A percentile compares a stretch with the other conserved stretches of the same genome.
Conservation (phyloP, 2,797 vertebrate species). For the Spatula versicolor region DNA sequence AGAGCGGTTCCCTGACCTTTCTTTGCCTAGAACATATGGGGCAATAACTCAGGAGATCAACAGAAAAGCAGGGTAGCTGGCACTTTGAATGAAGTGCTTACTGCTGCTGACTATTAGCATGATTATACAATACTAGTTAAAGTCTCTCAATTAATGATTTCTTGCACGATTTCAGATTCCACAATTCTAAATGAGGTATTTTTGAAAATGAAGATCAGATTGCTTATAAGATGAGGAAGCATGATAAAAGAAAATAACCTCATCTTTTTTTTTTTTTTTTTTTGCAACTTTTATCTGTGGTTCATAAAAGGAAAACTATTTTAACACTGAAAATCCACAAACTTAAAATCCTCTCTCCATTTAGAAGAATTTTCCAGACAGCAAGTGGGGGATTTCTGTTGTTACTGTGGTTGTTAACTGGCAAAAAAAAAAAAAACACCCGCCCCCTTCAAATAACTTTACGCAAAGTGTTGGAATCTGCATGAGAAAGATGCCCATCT, state of each 20-base stretch:
- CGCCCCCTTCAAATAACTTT: background rate
- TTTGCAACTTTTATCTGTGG: constrained; percentile 61
- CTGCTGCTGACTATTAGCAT: background rate
- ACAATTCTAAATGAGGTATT: constrained; percentile 30
- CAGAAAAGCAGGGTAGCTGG: background rate
- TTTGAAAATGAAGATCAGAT: constrained; percentile 25
- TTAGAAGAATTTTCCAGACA: constrained; percentile 4
- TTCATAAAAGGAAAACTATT: constrained; percentile 32
- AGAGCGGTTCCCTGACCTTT: background rate
- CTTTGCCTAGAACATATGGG: background rate
- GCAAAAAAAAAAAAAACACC: constrained; percentile 8
- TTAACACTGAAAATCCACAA: constrained; percentile 19
- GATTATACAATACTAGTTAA: background rate
- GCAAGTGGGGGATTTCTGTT: background rate
- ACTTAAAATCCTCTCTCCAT: constrained; percentile 25
- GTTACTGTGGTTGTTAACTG: constrained; percentile 26
- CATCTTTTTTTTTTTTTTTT: background rate
- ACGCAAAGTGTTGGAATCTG: constrained; percentile 9
- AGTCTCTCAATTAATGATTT: background rate
- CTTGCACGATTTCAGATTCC: constrained; percentile 8
- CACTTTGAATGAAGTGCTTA: background rate
- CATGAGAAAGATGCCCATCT: constrained; percentile 55
- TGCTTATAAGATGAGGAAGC: constrained; percentile 1
- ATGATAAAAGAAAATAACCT: background rate
- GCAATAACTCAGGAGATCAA: background rate